A percentile compares a stretch with the other conserved stretches of the same genome.
Conservation (phyloP, 2,888 invertebrate genomes). For the Amphiduros pacificus region DNA sequence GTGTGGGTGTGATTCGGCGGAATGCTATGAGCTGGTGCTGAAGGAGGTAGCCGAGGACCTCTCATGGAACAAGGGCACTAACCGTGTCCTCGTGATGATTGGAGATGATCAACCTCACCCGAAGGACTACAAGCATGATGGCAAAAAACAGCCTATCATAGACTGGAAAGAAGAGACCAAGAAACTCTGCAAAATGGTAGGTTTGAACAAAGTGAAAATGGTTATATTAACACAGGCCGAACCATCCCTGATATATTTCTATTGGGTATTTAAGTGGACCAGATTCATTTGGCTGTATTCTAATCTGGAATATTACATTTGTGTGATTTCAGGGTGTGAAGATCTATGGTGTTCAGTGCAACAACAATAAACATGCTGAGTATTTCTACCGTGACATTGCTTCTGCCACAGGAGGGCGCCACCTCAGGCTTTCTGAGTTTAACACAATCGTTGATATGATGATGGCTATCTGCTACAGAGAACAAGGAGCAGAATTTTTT, state of each 20-base stretch:
- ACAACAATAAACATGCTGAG: constrained; percentile 1
- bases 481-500: constrained; percentile 39
- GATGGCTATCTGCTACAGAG: constrained; percentile 54
- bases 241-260: background rate
- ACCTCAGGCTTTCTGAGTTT: constrained; percentile 44
- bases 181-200: constrained; percentile 25
- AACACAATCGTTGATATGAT: constrained; percentile 46
- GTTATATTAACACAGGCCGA: background rate
- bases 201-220: background rate
- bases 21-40: constrained; percentile 53
- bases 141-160: constrained; percentile 34
- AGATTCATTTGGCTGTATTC: too few relatives aligned
- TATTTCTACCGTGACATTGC: constrained; percentile 41
- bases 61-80: constrained; percentile 49
- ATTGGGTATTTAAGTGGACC: constrained; percentile 34
- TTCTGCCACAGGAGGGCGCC: constrained; percentile 38
- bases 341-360: constrained; percentile 41
- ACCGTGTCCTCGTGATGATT: constrained; percentile 48
- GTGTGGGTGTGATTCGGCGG: constrained; percentile 49
- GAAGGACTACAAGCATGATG: constrained; percentile 19
- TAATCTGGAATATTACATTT: too few relatives aligned
- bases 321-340: constrained; percentile 42
- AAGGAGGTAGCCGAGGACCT: constrained; percentile 38
- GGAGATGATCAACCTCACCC: constrained; percentile 51
- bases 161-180: constrained; percentile 43